Base-by-base conservation (phyloP, 2,797 vertebrate species). In the Pitangus sulphuratus region DNA sequence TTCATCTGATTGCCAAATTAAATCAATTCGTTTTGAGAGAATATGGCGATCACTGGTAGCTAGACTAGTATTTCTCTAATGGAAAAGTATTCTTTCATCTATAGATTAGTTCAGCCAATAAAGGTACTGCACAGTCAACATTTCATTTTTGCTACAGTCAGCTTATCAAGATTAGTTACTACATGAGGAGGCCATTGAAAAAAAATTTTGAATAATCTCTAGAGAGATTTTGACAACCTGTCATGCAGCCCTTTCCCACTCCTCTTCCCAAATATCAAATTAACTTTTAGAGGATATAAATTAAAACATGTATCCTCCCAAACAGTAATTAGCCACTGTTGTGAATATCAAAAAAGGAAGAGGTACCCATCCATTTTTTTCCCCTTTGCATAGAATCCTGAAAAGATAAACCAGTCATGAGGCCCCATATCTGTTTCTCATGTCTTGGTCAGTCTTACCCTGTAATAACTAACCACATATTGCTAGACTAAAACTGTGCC, bases 1-100 rank as follows among this genome's bases (percentile, higher is more conserved):
- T 91, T 84, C 47, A 48, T 65, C 51, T 75, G 87, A 90, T 70
- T 89, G 76, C 70, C 87, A 94, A 94, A 93, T 85, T 82, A 93
- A 96, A 93, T 84, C 86, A 88, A 15, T 62, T 57, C 39, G 19
- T 18, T 10, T 84, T 74, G 66, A 86, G 22, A 82, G 48, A 80
- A 44, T 76, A 96, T 79, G 90, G 50, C 39, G 57, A 65, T 86
- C 90, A 87, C 0, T 0, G 26, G 45, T 61, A 86, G 71, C 56
- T 68, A 84, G 40, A 65, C 28, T 35, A 85, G 39, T 77, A 84
- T 84, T 86, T 90, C 65, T 75, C 69, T 66, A 79, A 91, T n/a
- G 50, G 50, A n/a, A 62, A 68, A 78, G 48, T 50, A 80, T 76
- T 66, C 31, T 86, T 87, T 86, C 37, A 57, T 45, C 60, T 74